Evolutionary conservation across 2,113 vertebrate species (phyloP).

Genomic region (Rhagologus leucostigma): DNA sequence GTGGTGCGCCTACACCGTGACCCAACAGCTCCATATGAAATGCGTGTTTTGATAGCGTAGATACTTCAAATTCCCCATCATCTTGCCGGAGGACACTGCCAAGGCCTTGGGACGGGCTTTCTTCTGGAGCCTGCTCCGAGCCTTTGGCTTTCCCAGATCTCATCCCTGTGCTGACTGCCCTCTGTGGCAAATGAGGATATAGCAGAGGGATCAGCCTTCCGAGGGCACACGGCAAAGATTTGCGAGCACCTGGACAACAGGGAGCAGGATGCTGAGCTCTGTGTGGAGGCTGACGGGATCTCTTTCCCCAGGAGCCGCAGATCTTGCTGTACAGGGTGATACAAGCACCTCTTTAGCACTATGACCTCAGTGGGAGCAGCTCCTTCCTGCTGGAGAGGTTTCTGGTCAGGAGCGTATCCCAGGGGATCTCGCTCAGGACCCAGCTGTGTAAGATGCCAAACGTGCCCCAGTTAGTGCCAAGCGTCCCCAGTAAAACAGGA

Average conservation of each 20-base stretch:
- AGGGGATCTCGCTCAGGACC: neutral
- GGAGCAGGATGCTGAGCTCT: neutral
- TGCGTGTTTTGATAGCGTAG: neutral
- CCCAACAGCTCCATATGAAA: neutral
- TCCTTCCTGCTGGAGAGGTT: neutral
- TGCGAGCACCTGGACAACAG: accelerated
- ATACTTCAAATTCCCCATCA: neutral
- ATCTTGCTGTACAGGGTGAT: neutral
- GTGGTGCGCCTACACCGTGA: neutral
- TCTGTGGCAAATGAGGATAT: neutral
- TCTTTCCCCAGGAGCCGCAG: no score
- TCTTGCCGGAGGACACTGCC: neutral
- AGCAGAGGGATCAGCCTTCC: neutral
- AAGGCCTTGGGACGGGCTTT: neutral
- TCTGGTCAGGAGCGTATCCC: neutral
- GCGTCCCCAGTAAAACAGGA: neutral
- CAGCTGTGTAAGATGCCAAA: neutral
- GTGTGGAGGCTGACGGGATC: neutral
- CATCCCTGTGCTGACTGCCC: neutral
- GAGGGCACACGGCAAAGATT: neutral
- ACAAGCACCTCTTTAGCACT: neutral
- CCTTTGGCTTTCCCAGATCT: neutral
- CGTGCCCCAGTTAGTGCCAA: neutral
- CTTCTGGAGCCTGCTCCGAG: neutral
- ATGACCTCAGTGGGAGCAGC: neutral